Percentiles rank a stretch among this genome's conserved stretches.
Conservation (phyloP, 2,888 invertebrate species). For the Campoletis raptor region DNA sequence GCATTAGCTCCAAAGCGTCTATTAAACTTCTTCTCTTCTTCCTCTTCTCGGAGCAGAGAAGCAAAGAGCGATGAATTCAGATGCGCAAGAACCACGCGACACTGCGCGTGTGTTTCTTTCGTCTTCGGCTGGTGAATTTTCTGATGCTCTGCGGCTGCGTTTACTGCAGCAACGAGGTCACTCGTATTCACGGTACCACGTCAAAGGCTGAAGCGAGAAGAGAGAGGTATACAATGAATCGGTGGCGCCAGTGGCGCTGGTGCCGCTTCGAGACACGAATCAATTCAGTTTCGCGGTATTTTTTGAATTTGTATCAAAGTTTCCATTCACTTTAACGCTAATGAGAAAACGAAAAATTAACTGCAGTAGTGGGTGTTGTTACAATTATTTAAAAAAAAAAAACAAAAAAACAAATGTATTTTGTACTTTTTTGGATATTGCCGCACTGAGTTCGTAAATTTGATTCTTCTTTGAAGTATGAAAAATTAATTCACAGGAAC, state of each 20-base stretch:
- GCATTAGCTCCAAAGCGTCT: constrained; percentile 52
- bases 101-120: constrained; percentile 36
- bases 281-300: constrained; percentile 53
- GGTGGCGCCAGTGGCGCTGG: constrained; percentile 31
- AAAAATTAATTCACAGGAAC: too few species aligned
- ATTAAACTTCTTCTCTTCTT: constrained; percentile 6
- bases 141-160: constrained; percentile 24
- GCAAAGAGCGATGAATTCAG: background rate
- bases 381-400: background rate
- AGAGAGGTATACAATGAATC: background rate
- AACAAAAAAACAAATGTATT: background rate
- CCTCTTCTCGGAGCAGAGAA: background rate
- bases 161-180: constrained; percentile 42
- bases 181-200: background rate
- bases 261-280: constrained; percentile 37
- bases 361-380: background rate
- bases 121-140: background rate
- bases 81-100: constrained; percentile 34
- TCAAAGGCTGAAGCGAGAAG: background rate
- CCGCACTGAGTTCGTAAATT: too few species aligned
- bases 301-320: constrained; percentile 24
- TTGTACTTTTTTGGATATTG: background rate
- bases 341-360: background rate
- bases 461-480: too few species aligned
- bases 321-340: background rate